These are phyloP conservation scores for Eurystomus gularis DNA, from an alignment of 2,113 vertebrate genomes.

Conservation along the genomic window DNA sequence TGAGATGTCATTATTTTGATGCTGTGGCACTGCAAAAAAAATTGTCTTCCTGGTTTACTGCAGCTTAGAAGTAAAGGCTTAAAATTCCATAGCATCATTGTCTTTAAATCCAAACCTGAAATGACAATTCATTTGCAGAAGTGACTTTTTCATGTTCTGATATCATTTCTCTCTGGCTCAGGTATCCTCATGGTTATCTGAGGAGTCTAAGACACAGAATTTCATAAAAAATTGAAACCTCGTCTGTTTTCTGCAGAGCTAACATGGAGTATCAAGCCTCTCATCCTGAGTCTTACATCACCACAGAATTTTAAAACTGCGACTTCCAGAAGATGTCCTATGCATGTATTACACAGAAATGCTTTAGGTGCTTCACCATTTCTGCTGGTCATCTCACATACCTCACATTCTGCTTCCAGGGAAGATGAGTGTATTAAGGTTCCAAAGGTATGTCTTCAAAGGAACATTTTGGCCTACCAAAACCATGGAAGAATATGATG, in stretches of 20 bases:
- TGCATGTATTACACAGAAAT: not conserved
- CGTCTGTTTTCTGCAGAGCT: not conserved
- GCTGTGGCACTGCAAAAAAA: not conserved
- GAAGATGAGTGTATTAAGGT: not conserved
- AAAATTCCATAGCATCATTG: not conserved
- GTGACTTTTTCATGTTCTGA: not conserved
- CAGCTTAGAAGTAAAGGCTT: not conserved
- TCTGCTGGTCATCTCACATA: not conserved
- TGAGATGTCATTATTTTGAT: slow-evolving; percentile 30
- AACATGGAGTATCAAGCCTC: not conserved
- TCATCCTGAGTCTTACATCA: not conserved
- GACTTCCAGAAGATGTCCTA: not conserved
- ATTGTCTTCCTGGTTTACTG: not conserved
- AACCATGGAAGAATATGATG: not conserved
- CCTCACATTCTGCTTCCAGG: not conserved
- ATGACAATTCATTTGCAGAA: not conserved
- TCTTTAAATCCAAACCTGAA: not conserved
- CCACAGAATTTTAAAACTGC: not conserved
- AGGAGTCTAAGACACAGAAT: not conserved
- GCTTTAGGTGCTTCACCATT: fast-evolving
- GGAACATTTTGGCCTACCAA: not conserved
- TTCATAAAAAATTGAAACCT: not conserved
- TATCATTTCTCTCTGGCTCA: not conserved
- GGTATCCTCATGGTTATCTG: not conserved
- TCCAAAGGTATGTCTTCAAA: not conserved